A percentile compares a stretch with the other conserved stretches of the same genome.
Evolutionary conservation across 2,888 invertebrate species (phyloP).

Genomic region (Macaria liturata): DNA sequence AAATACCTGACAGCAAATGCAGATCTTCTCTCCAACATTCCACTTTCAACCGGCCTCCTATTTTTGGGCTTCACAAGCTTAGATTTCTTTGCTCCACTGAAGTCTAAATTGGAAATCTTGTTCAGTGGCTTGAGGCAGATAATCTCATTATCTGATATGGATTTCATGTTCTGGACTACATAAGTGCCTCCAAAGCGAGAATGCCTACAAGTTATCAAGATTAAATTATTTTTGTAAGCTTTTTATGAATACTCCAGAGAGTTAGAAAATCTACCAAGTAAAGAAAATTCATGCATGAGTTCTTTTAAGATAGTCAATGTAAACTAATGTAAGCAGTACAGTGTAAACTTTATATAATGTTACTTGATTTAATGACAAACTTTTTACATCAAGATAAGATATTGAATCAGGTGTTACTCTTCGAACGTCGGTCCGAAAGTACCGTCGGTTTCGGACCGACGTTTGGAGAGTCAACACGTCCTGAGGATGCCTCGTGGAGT

Average conservation of each 20-base stretch:
- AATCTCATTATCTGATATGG: conserved; percentile 93
- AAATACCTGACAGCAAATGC: conserved; percentile 90
- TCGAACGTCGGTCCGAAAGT: no score
- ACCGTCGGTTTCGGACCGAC: no score
- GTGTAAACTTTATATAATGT: no score
- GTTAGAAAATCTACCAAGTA: no score
- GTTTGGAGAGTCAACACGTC: no score
- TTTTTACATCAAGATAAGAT: no score
- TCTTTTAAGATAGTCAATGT: no score
- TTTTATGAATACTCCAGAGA: not conserved
- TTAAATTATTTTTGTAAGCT: conserved; percentile 7
- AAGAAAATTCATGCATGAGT: no score
- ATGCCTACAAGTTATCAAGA: conserved; percentile 82
- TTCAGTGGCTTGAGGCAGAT: conserved; percentile 94
- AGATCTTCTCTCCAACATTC: conserved; percentile 88
- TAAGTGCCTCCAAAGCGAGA: conserved; percentile 97
- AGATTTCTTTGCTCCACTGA: conserved; percentile 86
- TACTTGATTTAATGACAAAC: no score
- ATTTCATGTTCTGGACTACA: conserved; percentile 95
- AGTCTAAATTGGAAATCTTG: conserved; percentile 89
- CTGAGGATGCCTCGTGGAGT: no score
- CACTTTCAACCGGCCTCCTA: conserved; percentile 86
- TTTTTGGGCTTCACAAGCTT: conserved; percentile 87
- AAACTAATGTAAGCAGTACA: no score
- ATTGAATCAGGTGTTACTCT: no score